Evolutionary conservation across 1,140 invertebrate genomes (phyloP).

Genomic region (Luehdorfia chinensis): DNA sequence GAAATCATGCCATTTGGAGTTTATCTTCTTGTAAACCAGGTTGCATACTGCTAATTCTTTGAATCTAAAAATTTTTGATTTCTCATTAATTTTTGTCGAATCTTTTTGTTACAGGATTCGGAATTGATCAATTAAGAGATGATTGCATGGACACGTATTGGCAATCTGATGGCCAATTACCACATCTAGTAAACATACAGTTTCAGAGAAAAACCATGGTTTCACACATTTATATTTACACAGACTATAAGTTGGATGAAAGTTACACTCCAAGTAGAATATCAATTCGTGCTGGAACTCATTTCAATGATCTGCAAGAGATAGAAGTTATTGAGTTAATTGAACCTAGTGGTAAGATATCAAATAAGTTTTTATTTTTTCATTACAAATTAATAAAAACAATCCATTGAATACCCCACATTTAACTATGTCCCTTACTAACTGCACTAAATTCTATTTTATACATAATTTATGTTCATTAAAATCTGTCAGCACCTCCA

Average conservation of each 20-base stretch:
- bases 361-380: slow-evolving; percentile 1
- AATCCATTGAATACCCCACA: too few relatives aligned
- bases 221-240: slow-evolving; percentile 96
- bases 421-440: too few relatives aligned
- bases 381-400: too few relatives aligned
- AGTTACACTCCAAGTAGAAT: slow-evolving; percentile 98
- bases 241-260: slow-evolving; percentile 98
- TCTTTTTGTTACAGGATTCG: slow-evolving; percentile 87
- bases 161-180: slow-evolving; percentile 99
- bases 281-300: slow-evolving; percentile 95
- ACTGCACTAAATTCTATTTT: too few relatives aligned
- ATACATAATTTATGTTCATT: too few relatives aligned
- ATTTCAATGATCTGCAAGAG: slow-evolving; percentile 99
- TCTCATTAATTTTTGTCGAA: too few relatives aligned
- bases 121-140: slow-evolving; percentile 97
- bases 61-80: too few relatives aligned
- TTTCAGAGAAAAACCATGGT: slow-evolving; percentile 97
- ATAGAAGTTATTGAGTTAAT: slow-evolving; percentile 95
- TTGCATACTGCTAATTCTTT: slow-evolving; percentile 49
- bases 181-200: slow-evolving; percentile 98
- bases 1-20: slow-evolving; percentile 97
- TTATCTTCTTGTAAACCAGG: slow-evolving; percentile 98
- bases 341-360: slow-evolving; percentile 87
- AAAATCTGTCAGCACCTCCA: too few relatives aligned
- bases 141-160: slow-evolving; percentile 98